Base-by-base conservation (phyloP, 2,888 invertebrate genomes). In the Diarsia mendica region DNA sequence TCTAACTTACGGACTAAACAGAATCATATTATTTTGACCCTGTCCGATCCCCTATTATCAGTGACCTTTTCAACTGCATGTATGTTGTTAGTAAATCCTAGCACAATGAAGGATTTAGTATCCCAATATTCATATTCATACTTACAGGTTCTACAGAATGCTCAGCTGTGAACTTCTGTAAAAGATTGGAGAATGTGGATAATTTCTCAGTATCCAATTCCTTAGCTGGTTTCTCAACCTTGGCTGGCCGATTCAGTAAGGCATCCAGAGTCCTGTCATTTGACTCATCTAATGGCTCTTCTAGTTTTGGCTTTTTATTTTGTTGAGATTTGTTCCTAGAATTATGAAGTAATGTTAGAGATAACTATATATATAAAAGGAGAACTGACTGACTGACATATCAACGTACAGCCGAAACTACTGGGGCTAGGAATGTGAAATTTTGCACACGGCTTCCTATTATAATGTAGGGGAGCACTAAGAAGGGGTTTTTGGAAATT, bases 261-360 rank as follows among this genome's bases (percentile, higher is more conserved):
- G 97, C 97, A 91, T 97, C 97, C 66, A 97, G 90, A 11, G 97
- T 97, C 86, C 96, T 97, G 87, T 97, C 97, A 87, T 91, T 94
- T 9, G 97, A 97, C 85, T 97, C 97, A 71, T 96, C 94, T 65
- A 94, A 77, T 72, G 90, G 90, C 5, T 89, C 84, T 51, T 89
- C 91, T 76, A 93, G 33, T 85, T 94, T 96, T 2, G 87, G 70
- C 87, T 92, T 95, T 81, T 96, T 96, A 71, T 75, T 92, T 83
- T 91, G 85, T 77, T 94, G 92, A 75, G 78, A 68, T 82, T 91
- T 91, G 77, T 89, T 92, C 85, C 96, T 96, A 84, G 72, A 53
- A 68, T 55, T 4, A n/a, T 28, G 15, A 46, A 67, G 67, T 53
- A n/a, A 46, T 9, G 39, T 39, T 8, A 39, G n/a, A n/a, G n/a